phyloP scores from a whole-genome alignment of 1,140 invertebrate genomes.

The Tribolium castaneum region DNA sequence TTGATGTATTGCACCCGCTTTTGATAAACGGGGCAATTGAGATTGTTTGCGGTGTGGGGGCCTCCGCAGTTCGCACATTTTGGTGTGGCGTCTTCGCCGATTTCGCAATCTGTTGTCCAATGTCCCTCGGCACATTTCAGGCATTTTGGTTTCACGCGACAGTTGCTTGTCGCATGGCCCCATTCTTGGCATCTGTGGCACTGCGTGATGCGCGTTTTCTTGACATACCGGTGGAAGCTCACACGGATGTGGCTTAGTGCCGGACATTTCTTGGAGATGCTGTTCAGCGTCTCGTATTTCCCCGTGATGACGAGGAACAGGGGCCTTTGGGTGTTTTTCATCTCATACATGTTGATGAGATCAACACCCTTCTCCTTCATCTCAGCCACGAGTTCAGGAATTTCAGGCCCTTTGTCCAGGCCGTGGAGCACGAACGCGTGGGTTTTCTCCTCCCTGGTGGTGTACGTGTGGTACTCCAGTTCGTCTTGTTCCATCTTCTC shows the following conservation, averaged over 20 bases:
- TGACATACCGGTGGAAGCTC: conserved; percentile 52
- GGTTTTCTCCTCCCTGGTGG: conserved; percentile 17
- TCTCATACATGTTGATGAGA: neutral
- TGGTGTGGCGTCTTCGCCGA: neutral
- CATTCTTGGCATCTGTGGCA: conserved; percentile 60
- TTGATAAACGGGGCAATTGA: neutral
- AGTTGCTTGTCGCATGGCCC: conserved; percentile 58
- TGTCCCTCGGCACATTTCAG: conserved; percentile 61
- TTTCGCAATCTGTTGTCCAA: conserved; percentile 57
- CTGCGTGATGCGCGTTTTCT: conserved; percentile 52
- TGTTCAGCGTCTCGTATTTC: neutral
- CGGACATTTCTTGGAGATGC: neutral
- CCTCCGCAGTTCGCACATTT: conserved; percentile 17
- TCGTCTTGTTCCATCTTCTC: neutral
- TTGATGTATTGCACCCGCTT: neutral
- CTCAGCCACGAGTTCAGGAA: neutral
- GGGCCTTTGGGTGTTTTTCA: conserved; percentile 4
- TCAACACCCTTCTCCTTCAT: neutral
- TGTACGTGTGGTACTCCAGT: conserved; percentile 37
- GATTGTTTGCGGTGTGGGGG: too few relatives aligned
- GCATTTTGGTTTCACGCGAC: conserved; percentile 52
- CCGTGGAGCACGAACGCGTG: conserved; percentile 30
- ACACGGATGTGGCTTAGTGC: neutral
- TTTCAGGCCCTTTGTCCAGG: conserved; percentile 7
- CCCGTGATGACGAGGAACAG: conserved; percentile 21